Evolutionary conservation across 2,113 vertebrate species (phyloP).

Genomic region (Nycticebus coucang): DNA sequence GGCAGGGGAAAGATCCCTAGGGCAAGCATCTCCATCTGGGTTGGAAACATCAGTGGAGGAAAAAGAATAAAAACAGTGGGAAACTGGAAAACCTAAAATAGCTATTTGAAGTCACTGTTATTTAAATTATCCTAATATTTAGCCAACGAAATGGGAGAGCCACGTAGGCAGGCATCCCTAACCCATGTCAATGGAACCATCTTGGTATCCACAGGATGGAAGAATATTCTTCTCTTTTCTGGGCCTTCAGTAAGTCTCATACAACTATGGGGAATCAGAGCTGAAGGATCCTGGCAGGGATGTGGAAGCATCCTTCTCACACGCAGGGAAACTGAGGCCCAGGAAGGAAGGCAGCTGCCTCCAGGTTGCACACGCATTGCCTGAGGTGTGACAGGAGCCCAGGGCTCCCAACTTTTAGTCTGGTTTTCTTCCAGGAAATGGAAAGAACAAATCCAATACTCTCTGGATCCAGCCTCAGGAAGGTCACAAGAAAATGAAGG

Average conservation of each 20-base stretch:
- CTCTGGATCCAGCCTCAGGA: neutral
- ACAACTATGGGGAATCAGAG: neutral
- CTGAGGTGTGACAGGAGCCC: neutral
- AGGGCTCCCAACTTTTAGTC: neutral
- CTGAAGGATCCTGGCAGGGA: neutral
- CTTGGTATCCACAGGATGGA: neutral
- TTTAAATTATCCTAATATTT: neutral
- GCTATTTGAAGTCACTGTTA: neutral
- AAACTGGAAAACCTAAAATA: neutral
- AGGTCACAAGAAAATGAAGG: fast-evolving
- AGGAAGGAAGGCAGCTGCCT: neutral
- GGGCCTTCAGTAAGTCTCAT: neutral
- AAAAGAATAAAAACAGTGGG: no score
- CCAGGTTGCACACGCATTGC: fast-evolving
- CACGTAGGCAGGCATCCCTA: neutral
- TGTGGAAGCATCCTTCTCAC: neutral
- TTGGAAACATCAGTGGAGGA: fast-evolving
- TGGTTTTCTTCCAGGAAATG: neutral
- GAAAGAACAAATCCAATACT: neutral
- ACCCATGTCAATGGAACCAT: neutral
- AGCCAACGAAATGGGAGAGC: neutral
- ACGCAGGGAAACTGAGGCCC: neutral
- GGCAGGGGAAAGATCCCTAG: neutral
- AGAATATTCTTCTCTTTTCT: neutral
- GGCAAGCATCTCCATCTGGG: neutral